Base-by-base conservation (phyloP, 2,888 invertebrate species). In the Hyalella azteca region DNA sequence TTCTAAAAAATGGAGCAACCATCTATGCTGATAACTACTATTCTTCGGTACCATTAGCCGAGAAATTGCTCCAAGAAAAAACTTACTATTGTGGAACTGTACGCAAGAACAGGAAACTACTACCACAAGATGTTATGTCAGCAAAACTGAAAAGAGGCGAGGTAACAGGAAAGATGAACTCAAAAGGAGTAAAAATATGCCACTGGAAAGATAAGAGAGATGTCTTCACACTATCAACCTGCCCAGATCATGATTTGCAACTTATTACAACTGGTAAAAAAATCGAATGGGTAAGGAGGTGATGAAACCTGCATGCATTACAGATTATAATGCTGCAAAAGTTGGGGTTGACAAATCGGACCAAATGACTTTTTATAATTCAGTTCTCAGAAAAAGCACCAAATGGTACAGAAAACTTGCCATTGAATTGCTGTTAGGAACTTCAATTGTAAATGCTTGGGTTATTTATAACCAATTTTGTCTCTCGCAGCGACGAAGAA, bases 1-100 rank as follows among this genome's bases (percentile, higher is more conserved):
- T 79, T 41, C 60, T 78, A 3, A 2, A 48, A 26, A n/a, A 79
- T 19, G 73, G 78, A 29, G 45, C 48, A 22, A 79, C 78, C 22
- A 50, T 78, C 39, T 79, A 66, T 79, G 78, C 78, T 48, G 78
- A 79, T 32, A 73, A 79, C 29, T 79, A 22, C 36, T 49, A 73
- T 49, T 73, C 49, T 19, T 73, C 73, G 9, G 15, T 49, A 11
- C 73, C 73, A 39, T 48, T 79, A 36, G 78, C 73, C 40, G 78
- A 79, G 22, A 73, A 73, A 32, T 29, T 79, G n/a, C 49, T 79
- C 9, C 45, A 79, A 26, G 73, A 79, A 49, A 5, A 66, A 66
- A 66, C 66, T 3, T 66, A 66, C n/a, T 66, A 66, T 15, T 66
- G 66, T 36, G 66, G 66, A 19, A 66, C 66, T 39, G 39, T 66